Evolutionary conservation across 2,888 invertebrate genomes (phyloP), one percentile per base, ranked within the genome.

Genomic region (Synanthedon andrenaeformis): DNA sequence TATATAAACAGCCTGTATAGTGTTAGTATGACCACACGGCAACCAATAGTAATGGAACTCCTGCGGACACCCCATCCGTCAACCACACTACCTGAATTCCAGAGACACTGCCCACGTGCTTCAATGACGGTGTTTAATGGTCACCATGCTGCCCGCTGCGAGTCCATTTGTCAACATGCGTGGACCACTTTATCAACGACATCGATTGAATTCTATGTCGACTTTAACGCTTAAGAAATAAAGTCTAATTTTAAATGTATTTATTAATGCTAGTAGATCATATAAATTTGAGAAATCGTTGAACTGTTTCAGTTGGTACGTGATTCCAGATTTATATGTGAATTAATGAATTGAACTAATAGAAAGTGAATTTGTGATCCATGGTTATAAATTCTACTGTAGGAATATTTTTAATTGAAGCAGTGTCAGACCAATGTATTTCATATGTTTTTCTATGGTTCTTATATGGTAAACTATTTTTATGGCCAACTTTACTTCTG

Each of bases 81-180:
- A 76, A 62, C 60, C 60, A 67, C 64, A 74, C 76, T 77, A 74
- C 74, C 73, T 73, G 72, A 76, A 82, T 82, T 79, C 82, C 70
- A 66, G 58, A 58, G 63, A 62, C 64, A 62, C 63, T 53, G 53
- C 61, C 70, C 75, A 71, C 75, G 70, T 70, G 70, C 72, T 69
- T 61, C 59, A 59, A 57, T 70, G 74, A 76, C 75, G 62, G 62
- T 74, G 67, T 54, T 70, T 74, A 70, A 76, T 76, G 76, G 76
- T 66, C 72, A 73, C 74, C 73, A 68, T 65, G 69, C 58, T 62
- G 59, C 80, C 79, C 64, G 79, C 83, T 79, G 81, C 55, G 79
- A 69, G 59, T 62, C 62, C 73, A 81, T 83, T 82, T 81, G 75
- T 82, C 79, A 76, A 60, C 76, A 76, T 65, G 58, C 66, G 61